phyloP scores from a whole-genome alignment of 2,113 vertebrate species.

The Grus americana region DNA sequence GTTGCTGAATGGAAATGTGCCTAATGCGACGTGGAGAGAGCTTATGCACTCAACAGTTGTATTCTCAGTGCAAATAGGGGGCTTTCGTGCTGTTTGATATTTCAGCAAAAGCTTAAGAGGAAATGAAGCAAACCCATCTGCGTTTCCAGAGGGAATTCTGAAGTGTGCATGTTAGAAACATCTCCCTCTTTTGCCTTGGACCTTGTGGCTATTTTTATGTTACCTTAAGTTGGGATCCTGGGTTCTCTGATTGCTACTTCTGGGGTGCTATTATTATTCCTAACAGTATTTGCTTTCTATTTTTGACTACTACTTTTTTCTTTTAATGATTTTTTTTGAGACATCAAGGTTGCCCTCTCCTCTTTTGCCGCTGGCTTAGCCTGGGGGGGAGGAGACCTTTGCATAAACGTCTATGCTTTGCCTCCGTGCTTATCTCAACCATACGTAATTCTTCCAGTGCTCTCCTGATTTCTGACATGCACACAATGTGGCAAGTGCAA shows the following conservation, averaged over 20 bases:
- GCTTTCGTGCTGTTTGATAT: constrained; percentile 3
- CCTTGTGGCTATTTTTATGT: neutral
- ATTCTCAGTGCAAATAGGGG: neutral
- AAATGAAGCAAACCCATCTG: constrained; percentile 47
- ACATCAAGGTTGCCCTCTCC: neutral
- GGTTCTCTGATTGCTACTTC: neutral
- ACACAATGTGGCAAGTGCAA: fast-evolving
- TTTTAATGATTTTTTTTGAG: neutral
- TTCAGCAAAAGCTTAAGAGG: constrained; percentile 54
- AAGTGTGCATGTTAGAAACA: neutral
- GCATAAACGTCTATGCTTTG: neutral
- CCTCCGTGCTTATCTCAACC: neutral
- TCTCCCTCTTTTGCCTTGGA: constrained; percentile 6
- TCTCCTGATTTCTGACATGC: neutral
- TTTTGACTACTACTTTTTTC: neutral
- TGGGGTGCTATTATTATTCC: neutral
- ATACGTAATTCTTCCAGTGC: neutral
- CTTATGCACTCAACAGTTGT: constrained; percentile 38
- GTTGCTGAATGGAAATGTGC: neutral
- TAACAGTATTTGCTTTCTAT: neutral
- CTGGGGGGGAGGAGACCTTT: neutral
- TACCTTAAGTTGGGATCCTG: neutral
- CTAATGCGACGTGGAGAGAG: neutral
- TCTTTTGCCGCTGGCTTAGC: neutral
- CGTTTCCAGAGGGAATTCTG: neutral